Evolutionary conservation across 2,113 vertebrate genomes (phyloP).

Genomic region (Baryphthengus martii): DNA sequence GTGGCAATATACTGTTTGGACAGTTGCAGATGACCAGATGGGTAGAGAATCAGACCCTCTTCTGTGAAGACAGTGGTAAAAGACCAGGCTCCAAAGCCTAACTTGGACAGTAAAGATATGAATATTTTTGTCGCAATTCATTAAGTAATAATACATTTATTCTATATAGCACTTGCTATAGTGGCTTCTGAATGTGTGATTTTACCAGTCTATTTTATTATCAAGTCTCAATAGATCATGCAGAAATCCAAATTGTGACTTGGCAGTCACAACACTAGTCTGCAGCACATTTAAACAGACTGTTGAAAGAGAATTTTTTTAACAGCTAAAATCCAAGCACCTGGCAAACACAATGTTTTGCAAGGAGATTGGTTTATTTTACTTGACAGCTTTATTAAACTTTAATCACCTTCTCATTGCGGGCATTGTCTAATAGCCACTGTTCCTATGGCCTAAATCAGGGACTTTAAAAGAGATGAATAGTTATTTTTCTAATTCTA

Average conservation of each 20-base stretch:
- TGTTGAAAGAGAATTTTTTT: conserved; percentile 49
- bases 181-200: not conserved
- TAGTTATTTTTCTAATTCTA: conserved; percentile 25
- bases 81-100: not conserved
- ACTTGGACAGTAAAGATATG: not conserved
- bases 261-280: conserved; percentile 12
- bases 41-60: not conserved
- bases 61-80: not conserved
- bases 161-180: not conserved
- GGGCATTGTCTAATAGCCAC: not conserved
- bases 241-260: not conserved
- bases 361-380: conserved; percentile 46
- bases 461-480: not conserved
- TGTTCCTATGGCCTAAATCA: conserved; percentile 22
- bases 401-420: conserved; percentile 49
- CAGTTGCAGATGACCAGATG: not conserved
- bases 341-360: conserved; percentile 40
- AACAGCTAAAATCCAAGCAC: conserved; percentile 34
- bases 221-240: not conserved
- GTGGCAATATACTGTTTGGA: not conserved
- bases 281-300: not conserved
- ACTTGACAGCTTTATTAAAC: conserved; percentile 58
- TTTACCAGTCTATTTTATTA: not conserved
- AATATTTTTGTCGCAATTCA: not conserved
- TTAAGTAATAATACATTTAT: not conserved